Base-by-base conservation (phyloP, 1,140 invertebrate genomes). In the Aphaenogaster floridana region DNA sequence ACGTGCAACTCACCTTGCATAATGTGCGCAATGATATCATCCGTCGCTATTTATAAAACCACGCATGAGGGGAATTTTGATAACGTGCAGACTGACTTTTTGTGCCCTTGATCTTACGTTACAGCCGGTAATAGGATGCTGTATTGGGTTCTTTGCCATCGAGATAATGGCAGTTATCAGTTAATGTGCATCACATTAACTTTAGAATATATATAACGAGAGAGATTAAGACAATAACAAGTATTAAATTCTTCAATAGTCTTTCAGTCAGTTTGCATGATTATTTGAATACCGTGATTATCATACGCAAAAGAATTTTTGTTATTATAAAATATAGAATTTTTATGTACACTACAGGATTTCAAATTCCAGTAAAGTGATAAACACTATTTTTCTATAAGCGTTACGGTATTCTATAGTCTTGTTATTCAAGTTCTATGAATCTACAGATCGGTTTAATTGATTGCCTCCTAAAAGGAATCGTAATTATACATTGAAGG, bases 21-120 rank as follows among this genome's bases (percentile, higher is more conserved):
- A 83, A 83, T 59, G 45, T 28, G 28, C 45, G 13, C n/a, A 7
- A 63, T 84, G 80, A 84, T 84, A 63, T 84, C 80, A 76, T 28
- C 11, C 13, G 17, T 17, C 7, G 42, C 54, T 84, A 74, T 74
- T 84, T 74, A 84, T 84, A 84, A 84, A 74, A 63, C 28, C 54
- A 34, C 17, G 13, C 52, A 74, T 5, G 6, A 74, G 45, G n/a
- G 54, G n/a, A 28, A 74, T 84, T 76, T 48, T 63, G 69, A 84
- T 84, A 74, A 74, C 28, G 8, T 28, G 21, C 21, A 39, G 45
- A 76, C 28, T 76, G 28, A 21, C 52, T 61, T 69, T 61, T 72
- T 17, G 3, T 52, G 69, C 80, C 80, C 68, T 84, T 84, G 80
- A 84, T 84, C 69, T 84, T 76, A 74, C 7, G 69, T 84, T 84